A percentile compares a stretch with the other conserved stretches of the same genome.
Conservation (phyloP, 1,140 invertebrate genomes). For the Zaprionus ghesquierei region DNA sequence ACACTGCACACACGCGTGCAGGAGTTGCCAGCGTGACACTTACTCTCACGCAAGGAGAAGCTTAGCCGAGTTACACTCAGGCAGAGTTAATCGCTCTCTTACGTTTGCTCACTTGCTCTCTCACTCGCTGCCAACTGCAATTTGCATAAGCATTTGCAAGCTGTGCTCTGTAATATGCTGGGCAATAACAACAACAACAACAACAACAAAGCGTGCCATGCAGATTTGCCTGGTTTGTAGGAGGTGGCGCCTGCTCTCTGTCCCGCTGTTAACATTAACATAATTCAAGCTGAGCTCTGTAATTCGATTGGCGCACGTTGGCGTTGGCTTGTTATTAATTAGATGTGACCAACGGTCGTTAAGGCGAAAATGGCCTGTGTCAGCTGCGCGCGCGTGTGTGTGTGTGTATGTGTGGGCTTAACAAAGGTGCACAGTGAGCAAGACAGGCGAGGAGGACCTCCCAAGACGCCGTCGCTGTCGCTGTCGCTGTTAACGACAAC, state of each 20-base stretch:
- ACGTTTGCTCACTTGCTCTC: no score
- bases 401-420: background rate
- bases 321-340: constrained; percentile 26
- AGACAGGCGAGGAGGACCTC: constrained; percentile 16
- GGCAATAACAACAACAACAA: no score
- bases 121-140: no score
- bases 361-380: background rate
- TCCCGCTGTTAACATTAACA: background rate
- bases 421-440: constrained; percentile 11
- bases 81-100: no score
- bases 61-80: no score
- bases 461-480: constrained; percentile 21
- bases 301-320: background rate
- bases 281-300: background rate
- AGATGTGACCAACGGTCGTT: constrained; percentile 37
- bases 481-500: constrained; percentile 21
- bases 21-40: no score
- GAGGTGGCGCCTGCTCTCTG: background rate
- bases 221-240: background rate
- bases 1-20: no score
- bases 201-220: no score
- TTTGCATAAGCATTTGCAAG: no score
- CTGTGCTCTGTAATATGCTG: no score
- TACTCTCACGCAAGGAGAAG: no score
- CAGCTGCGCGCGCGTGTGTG: background rate